Base-by-base conservation (phyloP, 1,140 invertebrate species). In the Brachionus paranguensis region DNA sequence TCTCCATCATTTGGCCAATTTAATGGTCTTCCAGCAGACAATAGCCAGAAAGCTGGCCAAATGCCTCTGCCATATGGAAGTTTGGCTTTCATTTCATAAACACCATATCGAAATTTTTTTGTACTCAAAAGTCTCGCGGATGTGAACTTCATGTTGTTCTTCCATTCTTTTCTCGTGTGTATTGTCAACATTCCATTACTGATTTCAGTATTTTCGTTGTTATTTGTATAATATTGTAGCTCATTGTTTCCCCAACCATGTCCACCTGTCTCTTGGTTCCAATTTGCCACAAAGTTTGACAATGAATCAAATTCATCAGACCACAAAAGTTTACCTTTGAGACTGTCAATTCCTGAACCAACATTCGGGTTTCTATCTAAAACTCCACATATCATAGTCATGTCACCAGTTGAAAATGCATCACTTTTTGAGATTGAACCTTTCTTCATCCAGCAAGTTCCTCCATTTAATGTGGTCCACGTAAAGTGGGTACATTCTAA, bases 1-100 rank as follows among this genome's bases (percentile, higher is more conserved):
- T 84, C 83, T 24, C 85, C 85, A 72, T 84, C 64, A n/a, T 29
- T 24, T 27, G 85, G 85, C 85, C 85, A 85, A 50, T 50, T 55
- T n/a, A 72, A 47, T 68, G 20, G 24, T 20, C 24, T n/a, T 8
- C 50, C 68, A 20, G 84, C 47, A 2, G 60, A 24, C 20, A 85
- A 64, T 41, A 85, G 47, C 85, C 85, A 85, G 33, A 85, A 45
- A 37, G 85, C 85, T 12, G 85, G 85, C 85, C 85, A 85, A 14
- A 68, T 53, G 1, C 85, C 85, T n/a, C 68, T 27, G 3, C 85
- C 85, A 20, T 70, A 12, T 14, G 83, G 83, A 17, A 84, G 12
- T 53, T 84, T 84, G 11, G 78, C 78, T 60, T 83, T 50, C 20
- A 83, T 55, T 53, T 78, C 50, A 27, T 84, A 55, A 37, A 65